Base-by-base conservation (phyloP, 1,140 invertebrate species). In the Listronotus oregonensis region DNA sequence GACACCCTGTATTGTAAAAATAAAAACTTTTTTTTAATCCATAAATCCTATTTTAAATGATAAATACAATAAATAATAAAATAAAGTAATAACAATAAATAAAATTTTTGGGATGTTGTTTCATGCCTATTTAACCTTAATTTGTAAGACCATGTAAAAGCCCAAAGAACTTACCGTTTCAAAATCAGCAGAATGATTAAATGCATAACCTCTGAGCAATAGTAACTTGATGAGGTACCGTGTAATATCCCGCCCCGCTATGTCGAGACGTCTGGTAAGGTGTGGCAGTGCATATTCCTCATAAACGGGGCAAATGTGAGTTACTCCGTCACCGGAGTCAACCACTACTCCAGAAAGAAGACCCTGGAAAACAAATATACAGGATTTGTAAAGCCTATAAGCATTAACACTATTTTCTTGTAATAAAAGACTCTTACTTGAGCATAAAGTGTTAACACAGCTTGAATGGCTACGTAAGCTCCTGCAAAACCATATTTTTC, bases 161-260 rank as follows among this genome's bases (percentile, higher is more conserved):
- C 15, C n/a, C 37, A 0, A 52, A 0, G 12, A 42, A 50, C 50
- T 59, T 68, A 76, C 96, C 7, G 97, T 99, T 82, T 99, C 97
- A 83, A 99, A 99, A 81, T 99, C 98, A 18, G 98, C 98, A 6
- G 97, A 97, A 82, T 99, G 97, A 85, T 99, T 99, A 82, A 99
- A 99, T 10, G 97, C 97, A 80, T 99, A 99, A 10, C 97, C 97
- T 76, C 96, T 86, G 15, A 99, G 84, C 34, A 99, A 81, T 6
- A 99, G 82, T 59, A 99, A 82, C 85, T 99, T 99, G 72, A 99
- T 99, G 44, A 99, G 87, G 84, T 99, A 99, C 75, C 92, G 85
- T n/a, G 98, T 99, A 67, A 99, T 98, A 82, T 99, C 96, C 71
- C 98, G 82, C 15, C 98, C 98, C 46, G 98, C 98, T 78, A 99